Evolutionary conservation across 2,888 invertebrate genomes (phyloP), one percentile per base, ranked within the genome.

Genomic region (Plutella xylostella): DNA sequence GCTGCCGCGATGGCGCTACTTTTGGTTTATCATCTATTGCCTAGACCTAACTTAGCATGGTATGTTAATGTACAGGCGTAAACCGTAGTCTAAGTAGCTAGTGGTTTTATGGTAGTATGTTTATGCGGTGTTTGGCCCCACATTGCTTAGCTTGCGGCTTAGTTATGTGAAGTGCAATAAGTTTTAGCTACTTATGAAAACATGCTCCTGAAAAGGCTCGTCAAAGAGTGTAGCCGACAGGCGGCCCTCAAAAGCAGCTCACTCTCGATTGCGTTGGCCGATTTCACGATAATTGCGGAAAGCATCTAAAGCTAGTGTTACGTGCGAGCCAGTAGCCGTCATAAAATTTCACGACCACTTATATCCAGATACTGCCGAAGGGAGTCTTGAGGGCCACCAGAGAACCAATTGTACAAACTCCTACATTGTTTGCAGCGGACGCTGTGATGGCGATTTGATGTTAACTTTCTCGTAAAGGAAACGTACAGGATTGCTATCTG

Each of bases 321-420:
- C 65, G 64, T 58, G 60, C 55, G 60, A 65, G 69, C 72, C 68
- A 70, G 71, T 68, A 68, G 71, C 65, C 59, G 55, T 69, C 72
- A 63, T 77, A 68, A 77, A 75, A 67, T 65, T 72, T 74, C 65
- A 73, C 60, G 72, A 73, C 61, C 68, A 60, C 63, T 68, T 60
- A 57, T 59, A 53, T 54, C 49, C 54, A 52, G 54, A 58, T 58
- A 56, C 52, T 51, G 56, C 58, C 54, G 55, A 61, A 63, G 60
- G 61, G 60, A 62, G 56, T 65, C 61, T 61, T 55, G 53, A 57
- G 54, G 57, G 54, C 47, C 55, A 50, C 50, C 42, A 49, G 52
- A 43, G 47, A 56, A 55, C 52, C 53, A 52, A 57, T 56, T 50
- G 54, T 48, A 55, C 54, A 50, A 52, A 58, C 55, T 56, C 51